Percentiles rank a stretch among this genome's conserved stretches.
Conservation (phyloP, 2,113 vertebrate species). For the Brachypodius melanocephalos region DNA sequence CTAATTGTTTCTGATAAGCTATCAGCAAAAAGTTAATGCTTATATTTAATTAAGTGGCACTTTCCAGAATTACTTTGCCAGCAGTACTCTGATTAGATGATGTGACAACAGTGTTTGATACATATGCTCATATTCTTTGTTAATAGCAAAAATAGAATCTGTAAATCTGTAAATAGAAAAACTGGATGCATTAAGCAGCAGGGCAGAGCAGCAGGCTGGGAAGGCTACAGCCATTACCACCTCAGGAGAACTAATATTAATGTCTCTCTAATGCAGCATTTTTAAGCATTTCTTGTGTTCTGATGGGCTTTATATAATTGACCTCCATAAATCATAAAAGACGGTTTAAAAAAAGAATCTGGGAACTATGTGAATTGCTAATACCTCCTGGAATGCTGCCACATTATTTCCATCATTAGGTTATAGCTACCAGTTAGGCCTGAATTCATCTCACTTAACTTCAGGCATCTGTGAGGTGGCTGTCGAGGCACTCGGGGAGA, state of each 20-base stretch:
- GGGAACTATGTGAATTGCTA: constrained; percentile 44
- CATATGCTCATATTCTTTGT: constrained; percentile 16
- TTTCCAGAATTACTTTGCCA: constrained; percentile 38
- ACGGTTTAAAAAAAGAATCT: constrained; percentile 18
- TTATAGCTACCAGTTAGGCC: constrained; percentile 25
- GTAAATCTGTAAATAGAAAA: constrained; percentile 44
- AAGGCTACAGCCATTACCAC: constrained; percentile 32
- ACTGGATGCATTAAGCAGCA: constrained; percentile 7
- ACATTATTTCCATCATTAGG: constrained; percentile 20
- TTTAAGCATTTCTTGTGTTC: constrained; percentile 43
- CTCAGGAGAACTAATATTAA: constrained; percentile 18
- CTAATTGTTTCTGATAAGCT: constrained; percentile 55
- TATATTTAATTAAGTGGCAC: constrained; percentile 58
- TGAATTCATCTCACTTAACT: constrained; percentile 19
- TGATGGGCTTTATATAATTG: constrained; percentile 44
- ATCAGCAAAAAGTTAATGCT: constrained; percentile 19
- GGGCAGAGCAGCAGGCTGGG: background rate
- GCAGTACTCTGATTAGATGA: background rate
- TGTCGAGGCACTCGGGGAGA: background rate
- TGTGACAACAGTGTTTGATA: background rate
- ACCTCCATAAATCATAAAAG: constrained; percentile 47
- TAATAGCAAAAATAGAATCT: constrained; percentile 37
- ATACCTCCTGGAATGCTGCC: constrained; percentile 45
- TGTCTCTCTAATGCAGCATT: constrained; percentile 49
- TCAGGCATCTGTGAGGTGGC: background rate